A percentile compares a stretch with the other conserved stretches of the same genome.
Conservation (phyloP, 2,113 vertebrate species). For the Phyllostomus discolor region DNA sequence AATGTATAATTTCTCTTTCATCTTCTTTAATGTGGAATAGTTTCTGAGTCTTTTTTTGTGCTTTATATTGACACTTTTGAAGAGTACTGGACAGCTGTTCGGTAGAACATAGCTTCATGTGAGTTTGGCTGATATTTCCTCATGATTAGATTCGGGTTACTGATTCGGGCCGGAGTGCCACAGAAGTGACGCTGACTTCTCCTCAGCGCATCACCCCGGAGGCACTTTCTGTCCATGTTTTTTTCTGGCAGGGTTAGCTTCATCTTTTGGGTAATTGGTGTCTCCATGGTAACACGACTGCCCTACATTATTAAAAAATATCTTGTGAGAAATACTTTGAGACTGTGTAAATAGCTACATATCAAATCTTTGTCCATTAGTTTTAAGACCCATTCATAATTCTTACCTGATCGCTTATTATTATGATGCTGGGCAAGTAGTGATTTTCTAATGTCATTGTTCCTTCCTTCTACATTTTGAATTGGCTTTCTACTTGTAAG, state of each 20-base stretch:
- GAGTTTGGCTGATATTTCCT: neutral
- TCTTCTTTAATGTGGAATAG: neutral
- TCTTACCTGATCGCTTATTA: neutral
- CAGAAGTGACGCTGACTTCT: neutral
- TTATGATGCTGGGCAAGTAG: neutral
- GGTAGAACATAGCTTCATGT: neutral
- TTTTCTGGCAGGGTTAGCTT: neutral
- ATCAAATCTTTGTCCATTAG: neutral
- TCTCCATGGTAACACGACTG: neutral
- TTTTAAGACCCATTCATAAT: neutral
- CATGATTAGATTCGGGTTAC: neutral
- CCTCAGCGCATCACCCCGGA: neutral
- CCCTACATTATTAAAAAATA: neutral
- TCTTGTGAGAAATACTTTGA: neutral
- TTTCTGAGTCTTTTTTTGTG: neutral
- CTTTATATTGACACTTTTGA: neutral
- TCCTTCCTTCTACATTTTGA: neutral
- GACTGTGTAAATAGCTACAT: neutral
- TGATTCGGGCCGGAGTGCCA: neutral
- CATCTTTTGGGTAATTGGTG: neutral
- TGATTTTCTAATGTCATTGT: neutral
- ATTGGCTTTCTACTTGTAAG: neutral
- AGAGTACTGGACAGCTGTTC: neutral
- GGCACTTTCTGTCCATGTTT: rapidly evolving
- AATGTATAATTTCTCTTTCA: neutral